Percentiles rank a stretch among this genome's conserved stretches.
Evolutionary conservation across 2,797 vertebrate genomes (phyloP).

Genomic region (Neopelma chrysocephalum): DNA sequence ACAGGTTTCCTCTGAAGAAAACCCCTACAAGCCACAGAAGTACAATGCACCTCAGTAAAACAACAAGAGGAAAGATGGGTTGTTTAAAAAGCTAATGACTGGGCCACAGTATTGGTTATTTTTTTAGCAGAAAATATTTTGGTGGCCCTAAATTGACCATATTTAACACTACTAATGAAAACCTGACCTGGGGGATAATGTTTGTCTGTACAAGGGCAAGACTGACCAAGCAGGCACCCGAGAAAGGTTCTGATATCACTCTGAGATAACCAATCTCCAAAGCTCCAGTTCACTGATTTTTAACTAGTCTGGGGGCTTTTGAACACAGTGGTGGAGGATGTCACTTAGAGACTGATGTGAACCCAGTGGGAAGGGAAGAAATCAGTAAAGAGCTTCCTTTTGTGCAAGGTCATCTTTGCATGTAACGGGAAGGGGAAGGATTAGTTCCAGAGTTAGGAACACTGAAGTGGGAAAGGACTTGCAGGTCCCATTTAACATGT

Average conservation of each 20-base stretch:
- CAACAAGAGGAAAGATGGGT: not conserved
- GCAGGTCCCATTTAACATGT: not conserved
- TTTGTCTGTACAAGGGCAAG: not conserved
- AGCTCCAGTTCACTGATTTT: not conserved
- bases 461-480: not conserved
- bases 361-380: not conserved
- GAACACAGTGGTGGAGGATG: not conserved
- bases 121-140: not conserved
- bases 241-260: not conserved
- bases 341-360: not conserved
- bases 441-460: not conserved
- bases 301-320: not conserved
- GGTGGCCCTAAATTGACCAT: not conserved
- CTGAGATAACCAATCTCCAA: not conserved
- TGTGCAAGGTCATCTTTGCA: not conserved
- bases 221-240: not conserved
- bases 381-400: not conserved
- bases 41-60: not conserved
- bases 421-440: not conserved
- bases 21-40: not conserved
- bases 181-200: not conserved
- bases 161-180: not conserved
- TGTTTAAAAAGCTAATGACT: not conserved
- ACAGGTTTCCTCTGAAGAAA: not conserved
- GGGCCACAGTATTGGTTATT: not conserved